Base-by-base conservation (phyloP, 2,113 vertebrate species). In the Leucopsar rothschildi region DNA sequence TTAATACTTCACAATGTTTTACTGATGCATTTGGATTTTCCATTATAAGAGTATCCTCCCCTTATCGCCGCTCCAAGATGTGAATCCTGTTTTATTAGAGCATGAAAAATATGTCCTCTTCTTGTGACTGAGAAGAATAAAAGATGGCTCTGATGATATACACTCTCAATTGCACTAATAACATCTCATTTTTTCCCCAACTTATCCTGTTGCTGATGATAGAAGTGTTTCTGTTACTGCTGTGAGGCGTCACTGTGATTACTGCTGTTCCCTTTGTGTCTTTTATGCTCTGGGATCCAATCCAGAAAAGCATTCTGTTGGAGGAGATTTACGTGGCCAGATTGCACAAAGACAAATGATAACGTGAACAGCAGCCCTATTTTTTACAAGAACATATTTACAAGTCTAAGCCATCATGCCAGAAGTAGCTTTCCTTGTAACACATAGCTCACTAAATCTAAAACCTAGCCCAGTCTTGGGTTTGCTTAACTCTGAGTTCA, bases 271-370 rank as follows among this genome's bases (percentile, higher is more conserved):
- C 86, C 53, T 96, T 56, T 63, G 59, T 88, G 87, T 94, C 93
- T 97, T 93, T 97, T 82, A 81, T 89, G 81, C 86, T 95, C 91
- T 96, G 96, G 97, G 96, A 97, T 85, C 37, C 90, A 89, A 85
- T 94, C 93, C 96, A 97, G 91, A 56, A 93, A 88, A 86, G 65
- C 63, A 93, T 94, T 95, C 71, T 95, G 35, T 83, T 95, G 61
- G 47, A 83, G 82, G 82, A 95, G 93, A 95, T 97, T 94, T 96
- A 93, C 37, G 64, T 93, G 94, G 77, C 87, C 93, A 88, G 94
- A 87, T 27, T 92, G 87, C 80, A 92, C 90, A 94, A 95, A 95
- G 93, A 85, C 60, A 92, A 84, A 92, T 85, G 82, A 37, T 75
- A 85, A 71, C 56, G 4, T 31, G 73, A 90, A 78, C 63, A 86